A percentile compares a stretch with the other conserved stretches of the same genome.
Conservation (phyloP, 2,113 vertebrate genomes). For the Polyodon spathula region DNA sequence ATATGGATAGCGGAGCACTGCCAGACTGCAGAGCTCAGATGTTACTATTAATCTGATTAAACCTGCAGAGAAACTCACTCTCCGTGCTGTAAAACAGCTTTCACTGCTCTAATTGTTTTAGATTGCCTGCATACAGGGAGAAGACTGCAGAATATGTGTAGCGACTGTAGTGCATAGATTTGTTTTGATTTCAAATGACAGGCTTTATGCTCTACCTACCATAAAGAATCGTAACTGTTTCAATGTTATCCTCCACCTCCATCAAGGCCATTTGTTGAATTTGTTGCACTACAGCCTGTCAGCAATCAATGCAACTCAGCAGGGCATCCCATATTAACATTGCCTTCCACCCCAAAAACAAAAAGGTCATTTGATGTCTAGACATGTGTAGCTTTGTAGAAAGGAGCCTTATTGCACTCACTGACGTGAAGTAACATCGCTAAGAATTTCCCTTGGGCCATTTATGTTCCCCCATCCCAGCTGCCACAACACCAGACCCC, state of each 20-base stretch:
- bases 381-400: too few species aligned
- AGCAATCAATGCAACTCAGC: conserved; percentile 24
- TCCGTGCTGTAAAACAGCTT: too few species aligned
- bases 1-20: too few species aligned
- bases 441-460: conserved; percentile 53
- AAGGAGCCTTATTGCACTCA: too few species aligned
- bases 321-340: conserved; percentile 26
- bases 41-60: too few species aligned
- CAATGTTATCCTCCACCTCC: conserved; percentile 31
- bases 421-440: conserved; percentile 32
- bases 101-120: conserved; percentile 2
- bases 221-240: conserved; percentile 30
- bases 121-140: not conserved
- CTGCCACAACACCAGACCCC: conserved; percentile 20
- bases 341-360: conserved; percentile 10
- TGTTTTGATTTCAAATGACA: conserved; percentile 31
- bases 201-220: conserved; percentile 18
- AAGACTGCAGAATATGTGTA: not conserved
- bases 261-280: conserved; percentile 26
- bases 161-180: conserved; percentile 25
- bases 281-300: conserved; percentile 28
- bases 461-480: not conserved
- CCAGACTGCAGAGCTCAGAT: too few species aligned
- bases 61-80: too few species aligned
- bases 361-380: too few species aligned